Percentiles rank a stretch among this genome's conserved stretches.
Conservation (phyloP, 2,797 vertebrate genomes). For the Gambusia yucatana region DNA sequence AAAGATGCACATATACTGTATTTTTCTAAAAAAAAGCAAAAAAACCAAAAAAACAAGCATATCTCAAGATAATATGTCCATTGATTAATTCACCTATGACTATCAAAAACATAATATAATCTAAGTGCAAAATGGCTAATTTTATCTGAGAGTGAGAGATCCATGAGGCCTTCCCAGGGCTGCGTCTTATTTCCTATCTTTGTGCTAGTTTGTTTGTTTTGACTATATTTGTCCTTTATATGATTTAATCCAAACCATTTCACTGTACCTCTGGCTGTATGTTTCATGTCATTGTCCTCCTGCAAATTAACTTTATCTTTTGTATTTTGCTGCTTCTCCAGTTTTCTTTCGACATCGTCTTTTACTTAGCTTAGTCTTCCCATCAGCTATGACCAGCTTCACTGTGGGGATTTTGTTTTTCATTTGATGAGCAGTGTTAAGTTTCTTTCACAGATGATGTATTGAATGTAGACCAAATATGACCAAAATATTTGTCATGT, state of each 20-base stretch:
- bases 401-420: neutral
- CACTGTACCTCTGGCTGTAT: neutral
- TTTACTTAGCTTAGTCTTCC: neutral
- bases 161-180: too few relatives aligned
- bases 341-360: neutral
- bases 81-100: neutral
- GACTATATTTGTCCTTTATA: neutral
- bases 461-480: neutral
- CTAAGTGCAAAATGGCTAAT: neutral
- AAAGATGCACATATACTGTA: neutral
- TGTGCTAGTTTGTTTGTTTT: neutral
- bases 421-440: neutral
- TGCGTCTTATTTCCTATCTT: neutral
- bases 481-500: neutral
- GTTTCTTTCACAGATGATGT: neutral
- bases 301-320: neutral
- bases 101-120: neutral
- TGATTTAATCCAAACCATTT: neutral
- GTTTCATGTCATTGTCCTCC: neutral
- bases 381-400: neutral
- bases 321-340: neutral
- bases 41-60: too few relatives aligned
- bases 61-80: neutral
- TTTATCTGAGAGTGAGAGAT: neutral
- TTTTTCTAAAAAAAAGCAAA: neutral